Evolutionary conservation across 1,140 invertebrate species (phyloP), one percentile per base, ranked within the genome.

Genomic region (Manduca sexta): DNA sequence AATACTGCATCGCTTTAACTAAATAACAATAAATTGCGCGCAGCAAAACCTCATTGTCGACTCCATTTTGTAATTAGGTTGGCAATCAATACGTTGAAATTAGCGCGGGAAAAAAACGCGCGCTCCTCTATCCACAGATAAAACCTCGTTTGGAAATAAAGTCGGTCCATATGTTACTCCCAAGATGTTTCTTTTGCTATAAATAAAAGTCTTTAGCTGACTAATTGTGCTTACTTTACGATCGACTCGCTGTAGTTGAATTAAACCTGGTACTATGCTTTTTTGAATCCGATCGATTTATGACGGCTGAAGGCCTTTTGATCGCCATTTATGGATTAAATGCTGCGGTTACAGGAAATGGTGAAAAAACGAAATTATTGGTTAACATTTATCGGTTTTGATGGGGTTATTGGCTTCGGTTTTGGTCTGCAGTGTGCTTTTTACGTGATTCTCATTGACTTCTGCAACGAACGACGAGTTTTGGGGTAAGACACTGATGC

Each of bases 201-300:
- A 61, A 61, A 69, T 65, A 69, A 69, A 65, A 52, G 63, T 62
- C 57, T 70, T 69, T 70, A 58, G 54, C 49, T 62, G 65, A 73
- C 68, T 79, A 79, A 79, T 76, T 79, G 75, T 67, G 59, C 52
- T 65, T 71, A 74, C 69, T 73, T 77, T 74, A 79, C 69, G 73
- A 74, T 59, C 65, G 37, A 41, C 41, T 52, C 54, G 54, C 56
- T 52, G 55, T 49, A 56, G 43, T 52, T 54, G 58, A 71, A 68
- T 73, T 73, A 73, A 49, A 55, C 65, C 69, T 71, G 74, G 64
- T 73, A 71, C 64, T 64, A 60, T 40, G 52, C 59, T 78, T 78
- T 78, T 78, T 78, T 63, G 57, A 66, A 38, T 48, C 49, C 49
- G 45, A 42, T 62, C 62, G 62, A 78, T 78, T 78, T 78, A 78